Conservation (phyloP, 2,797 vertebrate genomes). For the Ctenopoma kingsleyae region DNA sequence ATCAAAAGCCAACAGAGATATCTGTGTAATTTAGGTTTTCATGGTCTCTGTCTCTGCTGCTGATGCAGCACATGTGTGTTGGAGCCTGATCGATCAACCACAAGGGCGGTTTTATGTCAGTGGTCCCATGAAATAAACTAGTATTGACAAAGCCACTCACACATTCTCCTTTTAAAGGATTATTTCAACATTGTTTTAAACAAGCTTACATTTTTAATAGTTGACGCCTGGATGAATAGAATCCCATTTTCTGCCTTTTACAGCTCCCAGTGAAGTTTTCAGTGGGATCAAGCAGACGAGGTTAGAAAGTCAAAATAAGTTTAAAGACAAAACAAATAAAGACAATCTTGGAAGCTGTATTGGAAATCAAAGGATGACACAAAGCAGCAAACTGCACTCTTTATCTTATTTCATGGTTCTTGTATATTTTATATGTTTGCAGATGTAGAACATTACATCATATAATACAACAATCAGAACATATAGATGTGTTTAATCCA, state of each 20-base stretch:
- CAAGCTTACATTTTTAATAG: not conserved
- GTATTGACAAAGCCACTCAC: conserved; percentile 56
- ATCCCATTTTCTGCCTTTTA: not conserved
- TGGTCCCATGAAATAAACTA: conserved; percentile 59
- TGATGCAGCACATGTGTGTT: conserved; percentile 49
- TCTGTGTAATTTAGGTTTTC: conserved; percentile 53
- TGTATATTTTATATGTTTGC: conserved; percentile 11
- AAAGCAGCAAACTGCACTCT: not conserved
- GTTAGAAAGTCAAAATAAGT: not conserved
- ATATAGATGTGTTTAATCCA: conserved; percentile 4
- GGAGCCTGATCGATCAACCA: conserved; percentile 61
- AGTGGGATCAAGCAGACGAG: not conserved
- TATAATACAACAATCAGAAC: not conserved
- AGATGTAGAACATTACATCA: not conserved
- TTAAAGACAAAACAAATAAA: conserved; percentile 6
- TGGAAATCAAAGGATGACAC: not conserved
- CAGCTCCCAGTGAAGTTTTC: not conserved
- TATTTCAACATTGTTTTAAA: conserved; percentile 7
- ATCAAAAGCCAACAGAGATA: conserved; percentile 48
- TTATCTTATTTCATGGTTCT: not conserved
- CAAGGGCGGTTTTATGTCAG: conserved; percentile 58
- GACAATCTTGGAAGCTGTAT: not conserved
- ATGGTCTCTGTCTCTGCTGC: conserved; percentile 29
- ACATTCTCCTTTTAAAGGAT: conserved; percentile 15
- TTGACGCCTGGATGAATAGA: not conserved